Evolutionary conservation across 2,797 vertebrate species (phyloP).

Genomic region (Oophaga sylvatica): DNA sequence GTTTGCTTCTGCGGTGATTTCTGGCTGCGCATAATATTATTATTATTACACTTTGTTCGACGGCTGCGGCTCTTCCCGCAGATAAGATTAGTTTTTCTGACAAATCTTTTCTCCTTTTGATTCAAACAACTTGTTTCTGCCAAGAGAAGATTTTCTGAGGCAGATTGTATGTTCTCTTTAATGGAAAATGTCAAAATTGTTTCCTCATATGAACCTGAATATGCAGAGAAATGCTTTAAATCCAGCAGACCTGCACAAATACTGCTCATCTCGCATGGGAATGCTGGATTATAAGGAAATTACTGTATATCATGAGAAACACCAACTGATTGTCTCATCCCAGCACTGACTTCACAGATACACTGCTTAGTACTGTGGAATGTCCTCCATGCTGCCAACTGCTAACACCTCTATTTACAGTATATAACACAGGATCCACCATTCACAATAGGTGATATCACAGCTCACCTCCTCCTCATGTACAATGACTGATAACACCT

Average conservation of each 20-base stretch:
- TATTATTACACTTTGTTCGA: neutral
- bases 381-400: too few species aligned
- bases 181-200: neutral
- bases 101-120: neutral
- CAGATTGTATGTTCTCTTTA: neutral
- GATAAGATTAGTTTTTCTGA: neutral
- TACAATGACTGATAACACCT: too few species aligned
- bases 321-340: too few species aligned
- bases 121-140: neutral
- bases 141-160: neutral
- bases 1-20: neutral
- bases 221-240: neutral
- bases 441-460: too few species aligned
- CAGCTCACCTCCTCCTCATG: too few species aligned
- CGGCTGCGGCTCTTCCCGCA: neutral
- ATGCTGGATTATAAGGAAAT: neutral
- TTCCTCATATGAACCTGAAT: neutral
- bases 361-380: too few species aligned
- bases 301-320: too few species aligned
- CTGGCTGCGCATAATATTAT: neutral
- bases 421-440: too few species aligned
- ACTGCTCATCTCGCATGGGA: neutral
- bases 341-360: too few species aligned
- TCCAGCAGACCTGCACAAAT: neutral
- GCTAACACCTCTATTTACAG: too few species aligned